These are phyloP conservation scores for Phainopepla nitens DNA, from an alignment of 2,113 vertebrate species.

Conservation along the genomic window DNA sequence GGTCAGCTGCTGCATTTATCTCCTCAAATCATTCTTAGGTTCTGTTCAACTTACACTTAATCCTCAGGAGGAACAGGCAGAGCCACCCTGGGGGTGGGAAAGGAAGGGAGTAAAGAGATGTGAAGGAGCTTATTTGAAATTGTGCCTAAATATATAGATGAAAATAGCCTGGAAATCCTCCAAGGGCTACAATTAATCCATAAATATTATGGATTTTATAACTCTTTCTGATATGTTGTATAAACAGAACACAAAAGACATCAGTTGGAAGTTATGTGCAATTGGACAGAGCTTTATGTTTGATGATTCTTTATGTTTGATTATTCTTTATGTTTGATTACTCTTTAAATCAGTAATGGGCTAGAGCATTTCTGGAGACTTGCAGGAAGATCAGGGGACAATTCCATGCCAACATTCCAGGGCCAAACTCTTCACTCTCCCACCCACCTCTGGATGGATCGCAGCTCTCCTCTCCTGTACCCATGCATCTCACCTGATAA, in stretches of 20 bases:
- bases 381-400: background rate
- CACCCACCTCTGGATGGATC: background rate
- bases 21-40: background rate
- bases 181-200: conserved; percentile 48
- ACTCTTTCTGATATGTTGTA: background rate
- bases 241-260: conserved; percentile 13
- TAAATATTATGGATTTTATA: conserved; percentile 40
- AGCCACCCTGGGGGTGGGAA: background rate
- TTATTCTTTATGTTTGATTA: background rate
- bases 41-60: background rate
- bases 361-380: background rate
- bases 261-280: conserved; percentile 1
- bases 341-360: background rate
- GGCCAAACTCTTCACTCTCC: background rate
- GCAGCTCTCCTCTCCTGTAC: background rate
- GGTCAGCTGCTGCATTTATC: background rate
- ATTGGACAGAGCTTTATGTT: background rate
- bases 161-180: conserved; percentile 46
- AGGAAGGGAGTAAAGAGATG: background rate
- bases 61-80: background rate
- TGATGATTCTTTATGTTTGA: background rate
- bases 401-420: accelerated
- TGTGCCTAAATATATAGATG: background rate
- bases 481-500: background rate
- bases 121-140: conserved; percentile 36